Percentiles rank a stretch among this genome's conserved stretches.
These are phyloP conservation scores for Nannoperca obscura DNA, from an alignment of 2,797 vertebrate species.

Conservation along the genomic window DNA sequence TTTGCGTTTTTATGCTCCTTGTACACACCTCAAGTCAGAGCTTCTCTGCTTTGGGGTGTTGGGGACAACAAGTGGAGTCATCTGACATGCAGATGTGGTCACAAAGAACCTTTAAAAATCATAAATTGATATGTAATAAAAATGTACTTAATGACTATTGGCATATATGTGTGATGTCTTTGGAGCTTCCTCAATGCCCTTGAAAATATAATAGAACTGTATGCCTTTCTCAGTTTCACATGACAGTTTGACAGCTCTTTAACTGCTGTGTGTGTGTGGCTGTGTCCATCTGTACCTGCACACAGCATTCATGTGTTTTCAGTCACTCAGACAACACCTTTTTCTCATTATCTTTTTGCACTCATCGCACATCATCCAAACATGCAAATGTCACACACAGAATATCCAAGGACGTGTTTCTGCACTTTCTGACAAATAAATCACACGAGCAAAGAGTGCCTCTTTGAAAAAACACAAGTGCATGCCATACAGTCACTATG, in stretches of 20 bases:
- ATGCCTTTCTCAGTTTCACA: neutral
- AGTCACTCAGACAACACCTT: neutral
- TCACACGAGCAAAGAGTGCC: slow-evolving; percentile 33
- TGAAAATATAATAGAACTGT: neutral
- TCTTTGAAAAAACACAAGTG: slow-evolving; percentile 49
- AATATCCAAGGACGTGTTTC: slow-evolving; percentile 32
- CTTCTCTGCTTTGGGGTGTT: neutral
- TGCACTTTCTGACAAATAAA: slow-evolving; percentile 46
- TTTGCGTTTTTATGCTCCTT: neutral
- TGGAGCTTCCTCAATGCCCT: neutral
- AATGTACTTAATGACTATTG: no score
- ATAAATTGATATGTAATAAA: neutral
- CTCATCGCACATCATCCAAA: slow-evolving; percentile 24
- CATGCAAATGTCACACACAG: slow-evolving; percentile 26
- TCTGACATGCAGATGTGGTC: neutral
- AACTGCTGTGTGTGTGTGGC: neutral
- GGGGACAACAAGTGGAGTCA: neutral
- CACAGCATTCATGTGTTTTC: slow-evolving; percentile 8
- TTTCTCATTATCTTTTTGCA: slow-evolving; percentile 30
- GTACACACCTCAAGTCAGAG: neutral
- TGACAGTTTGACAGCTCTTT: neutral
- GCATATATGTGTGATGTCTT: neutral
- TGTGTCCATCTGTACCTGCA: neutral
- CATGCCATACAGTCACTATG: slow-evolving; percentile 50
- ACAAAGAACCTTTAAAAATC: neutral